A percentile compares a stretch with the other conserved stretches of the same genome.
These are phyloP conservation scores for Pongo abelii DNA, from an alignment of 2,113 vertebrate species.

Conservation along the genomic window DNA sequence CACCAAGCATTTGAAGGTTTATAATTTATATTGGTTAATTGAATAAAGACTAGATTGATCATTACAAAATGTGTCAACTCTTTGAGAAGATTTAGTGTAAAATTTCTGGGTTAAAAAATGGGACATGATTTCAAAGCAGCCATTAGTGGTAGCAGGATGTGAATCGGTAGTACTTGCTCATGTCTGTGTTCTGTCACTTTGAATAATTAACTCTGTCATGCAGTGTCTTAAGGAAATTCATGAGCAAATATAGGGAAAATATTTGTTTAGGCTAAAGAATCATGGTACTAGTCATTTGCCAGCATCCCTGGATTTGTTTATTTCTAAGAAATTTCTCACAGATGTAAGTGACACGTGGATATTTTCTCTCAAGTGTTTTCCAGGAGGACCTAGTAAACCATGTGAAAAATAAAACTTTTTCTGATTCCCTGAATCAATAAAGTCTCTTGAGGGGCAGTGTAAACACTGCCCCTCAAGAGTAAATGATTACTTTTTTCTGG, in stretches of 20 bases:
- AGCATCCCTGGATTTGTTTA: slow-evolving; percentile 65
- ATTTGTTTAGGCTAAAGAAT: slow-evolving; percentile 55
- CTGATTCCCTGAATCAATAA: background rate
- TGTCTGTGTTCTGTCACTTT: slow-evolving; percentile 2
- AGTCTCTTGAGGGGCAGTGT: slow-evolving; percentile 1
- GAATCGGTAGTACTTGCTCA: background rate
- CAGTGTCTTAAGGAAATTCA: slow-evolving; percentile 46
- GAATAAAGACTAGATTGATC: background rate
- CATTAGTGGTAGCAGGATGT: background rate
- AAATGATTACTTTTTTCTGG: slow-evolving; percentile 41
- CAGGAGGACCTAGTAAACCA: slow-evolving; percentile 32
- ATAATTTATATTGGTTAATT: slow-evolving; percentile 3
- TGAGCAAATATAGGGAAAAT: slow-evolving; percentile 36
- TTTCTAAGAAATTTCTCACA: slow-evolving; percentile 71
- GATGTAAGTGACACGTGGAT: slow-evolving; percentile 63
- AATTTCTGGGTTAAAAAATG: background rate
- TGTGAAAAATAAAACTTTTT: slow-evolving; percentile 63
- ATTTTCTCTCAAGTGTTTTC: slow-evolving; percentile 60
- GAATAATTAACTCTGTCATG: slow-evolving; percentile 28
- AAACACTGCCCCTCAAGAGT: slow-evolving; percentile 8
- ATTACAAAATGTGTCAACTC: background rate
- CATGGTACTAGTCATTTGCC: slow-evolving; percentile 38
- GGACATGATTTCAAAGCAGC: background rate
- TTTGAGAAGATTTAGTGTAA: background rate
- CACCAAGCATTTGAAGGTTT: background rate